Evolutionary conservation across 2,113 vertebrate species (phyloP).

Genomic region (Ceyx melanurus): DNA sequence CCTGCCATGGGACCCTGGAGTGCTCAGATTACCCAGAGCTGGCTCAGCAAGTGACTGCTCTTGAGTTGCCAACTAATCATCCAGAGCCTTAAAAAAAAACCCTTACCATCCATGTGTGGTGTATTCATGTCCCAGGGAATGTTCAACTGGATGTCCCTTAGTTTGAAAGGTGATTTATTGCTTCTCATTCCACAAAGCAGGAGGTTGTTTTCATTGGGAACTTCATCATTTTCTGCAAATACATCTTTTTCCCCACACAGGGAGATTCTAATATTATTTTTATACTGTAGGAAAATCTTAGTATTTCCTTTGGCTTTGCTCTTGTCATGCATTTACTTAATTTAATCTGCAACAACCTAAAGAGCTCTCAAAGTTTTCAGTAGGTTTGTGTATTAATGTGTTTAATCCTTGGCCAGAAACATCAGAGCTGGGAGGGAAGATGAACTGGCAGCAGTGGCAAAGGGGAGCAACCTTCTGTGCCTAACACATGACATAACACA

Average conservation of each 20-base stretch:
- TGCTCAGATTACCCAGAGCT: constrained; percentile 8
- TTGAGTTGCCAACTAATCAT: background rate
- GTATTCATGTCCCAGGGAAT: background rate
- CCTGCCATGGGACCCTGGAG: background rate
- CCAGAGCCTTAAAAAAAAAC: background rate
- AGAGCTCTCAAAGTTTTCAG: background rate
- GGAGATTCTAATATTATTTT: background rate
- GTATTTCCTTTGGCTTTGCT: background rate
- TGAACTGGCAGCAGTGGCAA: background rate
- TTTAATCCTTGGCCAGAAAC: background rate
- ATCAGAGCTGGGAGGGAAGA: background rate
- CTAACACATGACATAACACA: background rate
- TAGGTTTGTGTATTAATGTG: background rate
- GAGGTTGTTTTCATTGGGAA: background rate
- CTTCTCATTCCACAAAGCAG: background rate
- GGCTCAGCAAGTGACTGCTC: constrained; percentile 33
- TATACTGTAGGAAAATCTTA: background rate
- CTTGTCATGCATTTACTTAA: background rate
- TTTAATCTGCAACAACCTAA: background rate
- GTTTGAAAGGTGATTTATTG: background rate
- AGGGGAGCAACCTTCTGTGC: background rate
- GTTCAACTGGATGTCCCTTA: background rate
- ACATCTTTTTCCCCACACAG: background rate
- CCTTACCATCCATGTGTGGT: background rate
- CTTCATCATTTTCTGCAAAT: background rate